Conservation (phyloP, 2,888 invertebrate species). For the Ditylenchus weischeri region DNA sequence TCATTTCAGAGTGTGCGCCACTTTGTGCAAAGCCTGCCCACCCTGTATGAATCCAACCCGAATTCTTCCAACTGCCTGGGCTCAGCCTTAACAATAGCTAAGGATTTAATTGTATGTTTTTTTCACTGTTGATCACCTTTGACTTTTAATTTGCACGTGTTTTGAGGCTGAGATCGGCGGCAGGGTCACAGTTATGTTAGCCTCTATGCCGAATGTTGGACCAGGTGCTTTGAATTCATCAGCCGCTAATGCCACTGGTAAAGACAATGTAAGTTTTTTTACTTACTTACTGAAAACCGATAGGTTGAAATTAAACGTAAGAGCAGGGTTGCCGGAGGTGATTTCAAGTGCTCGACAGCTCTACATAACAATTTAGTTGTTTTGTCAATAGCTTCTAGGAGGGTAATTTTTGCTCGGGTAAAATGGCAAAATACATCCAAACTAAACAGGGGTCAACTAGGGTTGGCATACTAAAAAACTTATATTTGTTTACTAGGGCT, state of each 20-base stretch:
- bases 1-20: constrained; percentile 38
- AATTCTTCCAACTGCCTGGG: constrained; percentile 81
- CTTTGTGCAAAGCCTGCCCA: constrained; percentile 64
- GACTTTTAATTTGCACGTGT: background rate
- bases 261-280: too few species aligned
- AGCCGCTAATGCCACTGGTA: constrained; percentile 9
- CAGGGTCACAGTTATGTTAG: constrained; percentile 87
- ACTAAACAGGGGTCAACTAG: too few species aligned
- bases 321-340: too few species aligned
- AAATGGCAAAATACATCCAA: too few species aligned
- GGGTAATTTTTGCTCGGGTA: too few species aligned
- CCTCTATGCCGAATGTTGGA: constrained; percentile 71
- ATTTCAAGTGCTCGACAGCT: too few species aligned
- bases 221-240: constrained; percentile 80
- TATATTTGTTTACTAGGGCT: too few species aligned
- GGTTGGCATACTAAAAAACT: too few species aligned
- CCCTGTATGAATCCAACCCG: constrained; percentile 67
- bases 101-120: constrained; percentile 55
- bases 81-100: constrained; percentile 84
- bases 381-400: too few species aligned
- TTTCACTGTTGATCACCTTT: background rate
- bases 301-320: too few species aligned
- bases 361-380: too few species aligned
- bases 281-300: too few species aligned
- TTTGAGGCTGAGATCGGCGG: constrained; percentile 82